phyloP scores from a whole-genome alignment of 2,888 invertebrate species.

The Epiblema foenella region DNA sequence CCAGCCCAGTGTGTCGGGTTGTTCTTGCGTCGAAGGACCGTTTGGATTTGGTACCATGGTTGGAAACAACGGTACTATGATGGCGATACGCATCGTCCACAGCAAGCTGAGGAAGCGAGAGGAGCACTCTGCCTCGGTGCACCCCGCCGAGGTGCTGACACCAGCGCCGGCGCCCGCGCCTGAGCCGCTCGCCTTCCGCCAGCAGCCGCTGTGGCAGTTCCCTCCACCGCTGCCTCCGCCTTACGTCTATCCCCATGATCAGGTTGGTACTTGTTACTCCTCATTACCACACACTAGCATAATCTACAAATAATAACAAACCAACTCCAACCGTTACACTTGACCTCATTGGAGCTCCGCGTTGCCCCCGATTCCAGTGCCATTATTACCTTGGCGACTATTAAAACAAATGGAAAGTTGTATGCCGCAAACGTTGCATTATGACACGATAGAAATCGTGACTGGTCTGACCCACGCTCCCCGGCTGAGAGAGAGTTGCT shows the following conservation, averaged over 20 bases:
- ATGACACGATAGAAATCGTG: constrained; percentile 76
- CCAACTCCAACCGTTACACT: constrained; percentile 68
- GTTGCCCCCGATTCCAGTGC: constrained; percentile 55
- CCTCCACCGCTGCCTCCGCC: constrained; percentile 92
- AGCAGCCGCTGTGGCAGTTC: constrained; percentile 93
- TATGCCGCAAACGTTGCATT: constrained; percentile 61
- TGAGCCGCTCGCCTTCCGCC: constrained; percentile 86
- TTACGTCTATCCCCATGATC: constrained; percentile 91
- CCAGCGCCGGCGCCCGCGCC: constrained; percentile 79
- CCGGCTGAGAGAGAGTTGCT: constrained; percentile 76
- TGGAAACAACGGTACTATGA: constrained; percentile 93
- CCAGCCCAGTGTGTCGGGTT: constrained; percentile 68
- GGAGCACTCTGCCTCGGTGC: constrained; percentile 89
- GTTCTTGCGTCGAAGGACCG: constrained; percentile 76
- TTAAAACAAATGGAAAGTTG: constrained; percentile 69
- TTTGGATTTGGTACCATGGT: constrained; percentile 87
- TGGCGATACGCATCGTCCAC: constrained; percentile 95
- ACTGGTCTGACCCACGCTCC: constrained; percentile 74
- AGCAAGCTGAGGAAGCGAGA: constrained; percentile 95
- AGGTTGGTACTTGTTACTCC: constrained; percentile 85
- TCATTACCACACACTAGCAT: constrained; percentile 5
- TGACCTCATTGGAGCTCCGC: constrained; percentile 73
- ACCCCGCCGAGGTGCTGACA: constrained; percentile 88
- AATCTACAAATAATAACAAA: constrained; percentile 47
- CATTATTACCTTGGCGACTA: constrained; percentile 50